Evolutionary conservation across 2,888 invertebrate species (phyloP), one percentile per base, ranked within the genome.

Genomic region (Dolomedes plantarius): DNA sequence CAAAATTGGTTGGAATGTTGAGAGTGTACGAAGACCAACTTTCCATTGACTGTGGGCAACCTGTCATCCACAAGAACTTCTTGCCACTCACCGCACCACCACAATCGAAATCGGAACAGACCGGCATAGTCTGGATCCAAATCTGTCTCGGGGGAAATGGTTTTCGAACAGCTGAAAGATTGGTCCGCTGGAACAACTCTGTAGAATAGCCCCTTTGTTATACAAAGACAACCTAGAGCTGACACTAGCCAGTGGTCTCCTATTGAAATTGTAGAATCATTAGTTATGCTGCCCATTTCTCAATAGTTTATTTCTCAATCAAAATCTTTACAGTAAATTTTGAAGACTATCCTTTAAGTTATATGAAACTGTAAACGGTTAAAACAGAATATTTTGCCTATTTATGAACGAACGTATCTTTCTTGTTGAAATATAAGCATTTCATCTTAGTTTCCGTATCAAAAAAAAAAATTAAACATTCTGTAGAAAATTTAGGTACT

Each of bases 61-160:
- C 96, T 93, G 91, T 97, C 97, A 91, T 97, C 97, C 28, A 97
- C 96, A 16, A 89, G 28, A 69, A 95, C 95, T 91, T 97, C 97
- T 23, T 95, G 94, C 97, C 97, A 97, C 91, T 96, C 95, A 0
- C 97, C 97, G 90, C 96, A 96, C 97, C 97, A 97, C 97, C 97
- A 97, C 27, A 97, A 92, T 0, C 97, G 94, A 92, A 97, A 97
- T 89, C 97, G 94, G 86, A 89, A 90, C 50, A 90, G 89, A 39
- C 91, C 90, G 3, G 90, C 90, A 81, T 91, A 91, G 69, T 90
- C 89, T 2, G 67, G 2, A 16, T 73, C 78, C 1, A 56, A 23
- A 3, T 56, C 56, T 0, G 1, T 19, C 2, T 2, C 11, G 36
- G 90, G 89, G 50, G 93, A 93, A 77, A 93, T 94, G 1, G 71